Evolutionary conservation across 2,113 vertebrate genomes (phyloP).

Genomic region (Spermophilus dauricus): DNA sequence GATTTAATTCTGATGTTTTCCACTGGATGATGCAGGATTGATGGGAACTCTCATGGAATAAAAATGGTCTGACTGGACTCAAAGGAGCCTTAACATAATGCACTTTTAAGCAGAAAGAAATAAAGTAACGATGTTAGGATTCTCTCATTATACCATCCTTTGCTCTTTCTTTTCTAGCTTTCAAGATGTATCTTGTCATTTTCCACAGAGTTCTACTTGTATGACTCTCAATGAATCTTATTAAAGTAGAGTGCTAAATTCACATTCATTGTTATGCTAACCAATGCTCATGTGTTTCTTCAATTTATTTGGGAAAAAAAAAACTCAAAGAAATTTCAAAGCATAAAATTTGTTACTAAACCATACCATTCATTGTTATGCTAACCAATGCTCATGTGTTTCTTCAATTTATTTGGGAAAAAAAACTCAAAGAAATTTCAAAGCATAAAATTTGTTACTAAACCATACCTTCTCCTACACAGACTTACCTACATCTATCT

Average conservation of each 20-base stretch:
- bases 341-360: no score
- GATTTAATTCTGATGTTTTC: background rate
- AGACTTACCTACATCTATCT: background rate
- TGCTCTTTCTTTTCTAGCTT: background rate
- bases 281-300: background rate
- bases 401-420: no score
- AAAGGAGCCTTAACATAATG: background rate
- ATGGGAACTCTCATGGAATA: background rate
- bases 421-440: no score
- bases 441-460: background rate
- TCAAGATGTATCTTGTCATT: conserved; percentile 9
- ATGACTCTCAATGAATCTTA: conserved; percentile 1
- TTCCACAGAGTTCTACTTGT: background rate
- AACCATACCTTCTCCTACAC: background rate
- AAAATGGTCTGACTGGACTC: background rate
- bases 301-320: background rate
- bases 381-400: no score
- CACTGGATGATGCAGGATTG: background rate
- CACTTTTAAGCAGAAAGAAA: background rate
- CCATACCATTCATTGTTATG: no score
- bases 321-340: background rate
- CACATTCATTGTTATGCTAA: background rate
- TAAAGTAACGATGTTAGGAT: background rate
- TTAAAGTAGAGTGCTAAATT: background rate
- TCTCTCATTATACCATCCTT: background rate